phyloP scores from a whole-genome alignment of 1,140 invertebrate species.

The Tribolium madens region DNA sequence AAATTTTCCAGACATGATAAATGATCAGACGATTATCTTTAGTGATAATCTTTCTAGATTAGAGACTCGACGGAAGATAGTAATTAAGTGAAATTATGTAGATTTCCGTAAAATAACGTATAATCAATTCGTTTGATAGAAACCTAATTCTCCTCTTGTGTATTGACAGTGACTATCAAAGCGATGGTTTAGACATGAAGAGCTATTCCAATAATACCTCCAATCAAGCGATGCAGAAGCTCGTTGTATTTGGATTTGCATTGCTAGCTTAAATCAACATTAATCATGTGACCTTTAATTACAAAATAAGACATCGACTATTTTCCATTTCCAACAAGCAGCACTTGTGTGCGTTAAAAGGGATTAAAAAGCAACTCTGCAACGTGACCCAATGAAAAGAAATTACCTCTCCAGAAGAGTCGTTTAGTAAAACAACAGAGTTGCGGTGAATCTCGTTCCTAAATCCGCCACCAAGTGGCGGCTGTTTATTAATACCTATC shows the following conservation, averaged over 20 bases:
- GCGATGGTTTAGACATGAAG: slow-evolving; percentile 6
- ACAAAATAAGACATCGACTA: no score
- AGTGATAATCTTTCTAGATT: no score
- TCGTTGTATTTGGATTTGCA: slow-evolving; percentile 1
- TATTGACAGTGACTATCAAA: slow-evolving; percentile 16
- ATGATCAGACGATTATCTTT: no score
- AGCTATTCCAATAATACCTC: slow-evolving; percentile 10
- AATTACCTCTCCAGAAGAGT: not conserved
- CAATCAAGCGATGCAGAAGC: slow-evolving; percentile 13
- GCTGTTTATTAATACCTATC: slow-evolving; percentile 37
- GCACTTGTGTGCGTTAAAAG: no score
- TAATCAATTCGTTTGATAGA: not conserved
- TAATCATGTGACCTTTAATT: not conserved
- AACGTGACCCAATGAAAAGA: no score
- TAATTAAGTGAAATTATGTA: not conserved
- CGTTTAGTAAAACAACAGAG: slow-evolving; percentile 2
- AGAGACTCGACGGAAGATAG: not conserved
- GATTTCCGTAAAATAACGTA: not conserved
- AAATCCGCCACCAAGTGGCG: slow-evolving; percentile 33
- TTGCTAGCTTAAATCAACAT: slow-evolving; percentile 6
- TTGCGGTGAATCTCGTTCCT: slow-evolving; percentile 13
- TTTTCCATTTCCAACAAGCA: no score
- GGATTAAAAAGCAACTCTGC: no score
- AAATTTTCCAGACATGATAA: no score
- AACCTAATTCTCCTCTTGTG: slow-evolving; percentile 4